Evolutionary conservation across 2,888 invertebrate genomes (phyloP), one percentile per base, ranked within the genome.

Genomic region (Heliconius ethilla): DNA sequence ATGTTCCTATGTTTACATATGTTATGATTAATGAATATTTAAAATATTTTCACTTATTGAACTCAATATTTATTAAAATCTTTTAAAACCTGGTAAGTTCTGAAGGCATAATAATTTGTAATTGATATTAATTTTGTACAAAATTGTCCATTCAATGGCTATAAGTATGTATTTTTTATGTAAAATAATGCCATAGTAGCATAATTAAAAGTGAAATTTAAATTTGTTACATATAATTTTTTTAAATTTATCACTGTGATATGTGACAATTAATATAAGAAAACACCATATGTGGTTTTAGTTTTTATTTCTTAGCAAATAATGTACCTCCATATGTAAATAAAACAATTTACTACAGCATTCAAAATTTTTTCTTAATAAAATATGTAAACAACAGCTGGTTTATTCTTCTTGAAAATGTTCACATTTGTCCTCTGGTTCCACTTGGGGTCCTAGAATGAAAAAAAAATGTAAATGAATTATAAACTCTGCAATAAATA

Each of bases 191-290:
- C 70, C 55, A 70, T 70, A 70, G 11, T 70, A 70, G 51, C 51
- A 10, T 70, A 55, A 55, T 55, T 11, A 33, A 70, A 70, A 51
- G 27, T 15, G 9, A 51, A 70, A 51, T 76, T 59, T 72, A 70
- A 25, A 63, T 70, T 45, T 62, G 29, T 62, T 74, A 27, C 55
- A 55, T 72, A 79, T 82, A 82, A 81, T 82, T 83, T 83, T 82
- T 81, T 79, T 83, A 82, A 80, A 83, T 84, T 69, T 82, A 81
- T 84, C 84, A 83, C 86, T 86, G 86, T 86, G 86, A 86, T 86
- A 86, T 82, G 82, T 82, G 82, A 84, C 82, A 82, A 83, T 83
- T 83, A 69, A 63, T 75, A 55, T 78, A 78, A 76, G 70, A 76
- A 77, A 76, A 69, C 80, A 78, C 79, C 77, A 79, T 78, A 59